Conservation (phyloP, 2,888 invertebrate species). For the Anagyrus pseudococci region DNA sequence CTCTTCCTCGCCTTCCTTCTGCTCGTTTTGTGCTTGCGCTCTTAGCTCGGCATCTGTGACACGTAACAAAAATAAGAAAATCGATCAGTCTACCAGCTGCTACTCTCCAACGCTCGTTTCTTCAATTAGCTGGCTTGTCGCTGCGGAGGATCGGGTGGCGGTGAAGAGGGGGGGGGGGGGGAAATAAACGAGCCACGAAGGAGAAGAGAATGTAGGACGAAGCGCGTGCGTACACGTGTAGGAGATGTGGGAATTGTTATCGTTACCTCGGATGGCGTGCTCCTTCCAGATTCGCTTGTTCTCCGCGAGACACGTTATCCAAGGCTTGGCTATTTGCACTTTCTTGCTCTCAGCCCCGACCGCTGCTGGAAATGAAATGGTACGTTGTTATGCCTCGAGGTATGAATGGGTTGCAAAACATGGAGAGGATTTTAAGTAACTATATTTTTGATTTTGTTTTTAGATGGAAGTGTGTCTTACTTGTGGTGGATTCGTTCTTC, state of each 20-base stretch:
- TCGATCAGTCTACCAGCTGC: no score
- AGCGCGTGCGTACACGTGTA: no score
- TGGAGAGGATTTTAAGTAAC: no score
- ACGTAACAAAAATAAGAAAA: slow-evolving; percentile 18
- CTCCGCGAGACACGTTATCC: slow-evolving; percentile 77
- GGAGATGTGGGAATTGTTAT: no score
- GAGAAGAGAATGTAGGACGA: no score
- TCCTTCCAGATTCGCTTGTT: slow-evolving; percentile 88
- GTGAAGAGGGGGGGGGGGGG: no score
- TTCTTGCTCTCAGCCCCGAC: slow-evolving; percentile 56
- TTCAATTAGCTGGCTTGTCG: no score
- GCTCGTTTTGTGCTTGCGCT: slow-evolving; percentile 62
- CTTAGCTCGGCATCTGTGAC: slow-evolving; percentile 67
- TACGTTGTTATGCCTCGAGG: not conserved
- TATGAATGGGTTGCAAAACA: no score
- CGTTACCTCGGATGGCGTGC: slow-evolving; percentile 75
- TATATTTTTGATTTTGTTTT: not conserved
- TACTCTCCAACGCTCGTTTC: no score
- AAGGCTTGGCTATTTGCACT: slow-evolving; percentile 79
- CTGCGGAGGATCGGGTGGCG: no score
- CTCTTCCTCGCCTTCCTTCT: slow-evolving; percentile 46
- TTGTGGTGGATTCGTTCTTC: slow-evolving; percentile 53
- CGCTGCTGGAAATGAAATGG: no score
- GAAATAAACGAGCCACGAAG: no score
- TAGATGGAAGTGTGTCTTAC: not conserved